These are phyloP conservation scores for Genyomyrus donnyi DNA, from an alignment of 2,113 vertebrate species.

Conservation along the genomic window DNA sequence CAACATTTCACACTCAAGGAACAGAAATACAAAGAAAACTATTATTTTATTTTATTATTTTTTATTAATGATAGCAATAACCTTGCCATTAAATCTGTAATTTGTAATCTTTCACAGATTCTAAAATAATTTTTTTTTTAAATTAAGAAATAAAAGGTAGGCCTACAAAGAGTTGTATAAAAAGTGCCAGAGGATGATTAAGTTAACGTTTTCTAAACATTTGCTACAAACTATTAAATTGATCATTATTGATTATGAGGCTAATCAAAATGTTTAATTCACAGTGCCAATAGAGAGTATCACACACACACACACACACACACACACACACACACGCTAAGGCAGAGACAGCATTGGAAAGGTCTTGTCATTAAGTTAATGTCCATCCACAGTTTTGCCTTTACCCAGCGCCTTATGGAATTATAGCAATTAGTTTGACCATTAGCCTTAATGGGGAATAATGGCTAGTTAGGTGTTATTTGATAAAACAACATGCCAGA, in stretches of 20 bases:
- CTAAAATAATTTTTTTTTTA: not conserved
- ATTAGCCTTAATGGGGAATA: constrained; percentile 77
- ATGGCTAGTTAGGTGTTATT: constrained; percentile 78
- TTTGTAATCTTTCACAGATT: not conserved
- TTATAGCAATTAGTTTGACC: constrained; percentile 70
- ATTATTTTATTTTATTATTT: not conserved
- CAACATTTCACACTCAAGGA: not conserved
- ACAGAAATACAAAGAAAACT: not conserved
- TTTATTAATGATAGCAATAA: not conserved
- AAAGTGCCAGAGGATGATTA: not conserved
- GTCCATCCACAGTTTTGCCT: constrained; percentile 58
- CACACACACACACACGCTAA: not conserved
- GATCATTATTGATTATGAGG: too few species aligned
- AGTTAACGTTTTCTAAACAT: not conserved
- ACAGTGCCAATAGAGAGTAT: not conserved
- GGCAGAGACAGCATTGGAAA: constrained; percentile 38
- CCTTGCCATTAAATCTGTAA: not conserved
- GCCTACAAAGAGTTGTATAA: not conserved
- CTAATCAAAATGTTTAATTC: not conserved
- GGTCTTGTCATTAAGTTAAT: constrained; percentile 62
- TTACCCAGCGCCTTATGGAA: constrained; percentile 71
- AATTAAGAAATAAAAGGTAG: not conserved
- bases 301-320: too few species aligned
- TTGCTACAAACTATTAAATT: not conserved
- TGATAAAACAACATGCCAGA: constrained; percentile 68